Percentiles rank a stretch among this genome's conserved stretches.
These are phyloP conservation scores for Luperina testacea DNA, from an alignment of 2,888 invertebrate species.

Conservation along the genomic window DNA sequence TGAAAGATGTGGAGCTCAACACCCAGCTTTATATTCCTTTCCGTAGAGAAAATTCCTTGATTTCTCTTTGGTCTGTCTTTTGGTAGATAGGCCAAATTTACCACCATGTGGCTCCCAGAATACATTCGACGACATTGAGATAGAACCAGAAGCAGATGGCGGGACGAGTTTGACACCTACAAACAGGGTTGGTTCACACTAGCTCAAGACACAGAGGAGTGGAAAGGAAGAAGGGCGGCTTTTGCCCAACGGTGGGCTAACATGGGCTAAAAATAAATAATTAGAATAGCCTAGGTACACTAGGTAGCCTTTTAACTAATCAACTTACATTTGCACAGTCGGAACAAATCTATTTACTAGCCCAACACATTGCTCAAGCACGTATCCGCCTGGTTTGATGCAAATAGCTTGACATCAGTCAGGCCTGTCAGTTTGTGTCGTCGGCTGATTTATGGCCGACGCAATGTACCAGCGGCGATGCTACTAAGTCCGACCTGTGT, in stretches of 20 bases:
- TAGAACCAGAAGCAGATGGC: not conserved
- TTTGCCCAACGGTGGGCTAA: not conserved
- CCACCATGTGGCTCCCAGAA: not conserved
- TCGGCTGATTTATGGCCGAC: constrained; percentile 50
- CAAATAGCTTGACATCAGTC: constrained; percentile 62
- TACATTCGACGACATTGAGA: not conserved
- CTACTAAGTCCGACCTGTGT: constrained; percentile 8
- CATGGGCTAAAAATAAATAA: not conserved
- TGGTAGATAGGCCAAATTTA: not conserved
- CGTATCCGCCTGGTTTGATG: constrained; percentile 61
- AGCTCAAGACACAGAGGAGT: not conserved
- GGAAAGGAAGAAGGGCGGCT: not conserved
- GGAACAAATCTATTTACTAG: constrained; percentile 40
- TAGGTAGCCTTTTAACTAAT: constrained; percentile 7
- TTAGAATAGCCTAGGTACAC: not conserved
- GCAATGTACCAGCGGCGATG: constrained; percentile 28
- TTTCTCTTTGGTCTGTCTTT: not conserved
- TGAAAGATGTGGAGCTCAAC: not conserved
- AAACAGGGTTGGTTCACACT: not conserved
- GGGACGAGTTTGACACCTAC: not conserved
- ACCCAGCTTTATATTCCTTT: not conserved
- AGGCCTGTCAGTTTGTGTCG: constrained; percentile 49
- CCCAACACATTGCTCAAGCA: constrained; percentile 47
- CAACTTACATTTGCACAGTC: constrained; percentile 3
- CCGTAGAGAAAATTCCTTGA: not conserved